Base-by-base conservation (phyloP, 2,113 vertebrate genomes). In the Erpornis zantholeuca region DNA sequence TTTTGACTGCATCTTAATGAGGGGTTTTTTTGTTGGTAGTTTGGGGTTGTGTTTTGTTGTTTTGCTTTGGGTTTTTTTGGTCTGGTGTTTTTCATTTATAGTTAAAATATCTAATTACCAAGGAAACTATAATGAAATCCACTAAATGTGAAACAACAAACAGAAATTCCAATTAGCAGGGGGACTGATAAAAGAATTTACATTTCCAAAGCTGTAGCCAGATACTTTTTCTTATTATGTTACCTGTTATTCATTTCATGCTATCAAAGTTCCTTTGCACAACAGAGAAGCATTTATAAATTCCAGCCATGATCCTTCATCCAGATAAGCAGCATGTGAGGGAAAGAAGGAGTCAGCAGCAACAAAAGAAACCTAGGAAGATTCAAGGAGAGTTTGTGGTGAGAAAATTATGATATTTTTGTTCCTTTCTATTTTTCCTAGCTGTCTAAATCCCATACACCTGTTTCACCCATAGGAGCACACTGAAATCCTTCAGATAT, bases 121-220 rank as follows among this genome's bases (percentile, higher is more conserved):
- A 84, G 90, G 92, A 94, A 97, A 94, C 92, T 75, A 94, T 94
- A 96, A 96, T 94, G 92, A 94, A 97, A 94, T 95, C 84, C 79
- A 86, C 78, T 88, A 91, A 96, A 93, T 91, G 88, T 86, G 92
- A 92, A 96, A 88, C 82, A 97, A 97, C 92, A 97, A 96, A 94
- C 76, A 94, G 92, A 86, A 90, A 92, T 94, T 97, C 92, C 92
- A 97, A 97, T 97, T 97, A 97, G 92, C 91, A 77, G 29, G 31
- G 60, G 50, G 59, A 78, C 91, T 94, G 96, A 97, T 97, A 97
- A 94, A 97, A 94, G 85, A 97, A 96, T 95, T 96, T 96, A 96
- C 84, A 96, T 92, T 96, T 95, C 88, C 91, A 97, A 95, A 95
- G 89, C 94, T 54, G 57, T 45, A 97, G 88, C 69, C 78, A 92